Evolutionary conservation across 2,888 invertebrate genomes (phyloP), one percentile per base, ranked within the genome.

Genomic region (Pterostichus niger): DNA sequence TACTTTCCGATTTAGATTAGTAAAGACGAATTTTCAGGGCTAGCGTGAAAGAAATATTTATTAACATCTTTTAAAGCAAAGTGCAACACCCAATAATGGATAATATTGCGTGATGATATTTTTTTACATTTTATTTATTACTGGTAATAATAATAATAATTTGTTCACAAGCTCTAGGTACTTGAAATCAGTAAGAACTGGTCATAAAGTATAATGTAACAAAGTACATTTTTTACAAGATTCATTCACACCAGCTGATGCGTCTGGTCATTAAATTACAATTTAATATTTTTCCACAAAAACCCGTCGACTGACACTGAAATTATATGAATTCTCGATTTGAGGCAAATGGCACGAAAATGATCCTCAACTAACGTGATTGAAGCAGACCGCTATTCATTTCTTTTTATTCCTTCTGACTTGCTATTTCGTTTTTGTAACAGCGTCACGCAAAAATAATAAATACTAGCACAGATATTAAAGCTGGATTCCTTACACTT

Each of bases 241-340:
- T 40, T 44, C 40, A 71, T 44, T 17, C 40, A 10, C 68, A 44
- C 46, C 68, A 44, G 3, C 68, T 71, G 68, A 71, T 71, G 40
- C 15, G 10, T 17, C 10, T 15, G 44, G 44, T 71, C 68, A 71
- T 71, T 71, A 71, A 71, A 71, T 40, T 44, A 71, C 68, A 71
- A 71, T 71, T 71, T 64, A 64, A 64, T 35, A 64, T 64, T 40
- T n/a, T 44, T 71, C 44, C 17, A 71, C 68, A 71, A 71, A 71
- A 71, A 71, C 68, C 4, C 17, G 68, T 10, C 40, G 68, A 44
- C 44, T 71, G 44, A 71, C 68, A 71, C 44, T 44, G 10, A 71
- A 71, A 71, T 71, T 71, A 71, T 15, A 71, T 71, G 44, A 71
- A 71, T 71, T 71, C 68, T 71, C 68, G 68, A 71, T 71, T 71